Percentiles rank a stretch among this genome's conserved stretches.
These are phyloP conservation scores for Gallinago solitaria DNA, from an alignment of 2,797 vertebrate genomes.

Conservation along the genomic window DNA sequence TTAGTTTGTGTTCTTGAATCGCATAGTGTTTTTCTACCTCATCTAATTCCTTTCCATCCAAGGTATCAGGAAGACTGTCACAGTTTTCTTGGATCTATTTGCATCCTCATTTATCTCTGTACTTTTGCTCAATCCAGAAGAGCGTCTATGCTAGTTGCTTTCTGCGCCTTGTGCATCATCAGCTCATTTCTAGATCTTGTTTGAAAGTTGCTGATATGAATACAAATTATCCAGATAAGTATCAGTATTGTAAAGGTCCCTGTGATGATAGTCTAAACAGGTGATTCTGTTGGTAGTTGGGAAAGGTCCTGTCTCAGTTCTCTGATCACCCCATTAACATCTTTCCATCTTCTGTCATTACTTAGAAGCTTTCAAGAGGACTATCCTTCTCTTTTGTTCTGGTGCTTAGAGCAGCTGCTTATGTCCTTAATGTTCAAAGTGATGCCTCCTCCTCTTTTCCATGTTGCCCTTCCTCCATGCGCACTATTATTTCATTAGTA, in stretches of 20 bases:
- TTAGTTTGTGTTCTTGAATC: not conserved
- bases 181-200: not conserved
- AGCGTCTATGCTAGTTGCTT: not conserved
- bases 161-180: not conserved
- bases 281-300: not conserved
- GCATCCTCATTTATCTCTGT: not conserved
- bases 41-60: not conserved
- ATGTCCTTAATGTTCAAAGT: not conserved
- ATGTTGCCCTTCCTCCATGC: not conserved
- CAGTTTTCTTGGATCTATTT: not conserved
- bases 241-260: not conserved
- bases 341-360: not conserved
- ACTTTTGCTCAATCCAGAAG: not conserved
- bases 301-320: not conserved
- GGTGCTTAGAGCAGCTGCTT: not conserved
- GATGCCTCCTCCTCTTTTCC: not conserved
- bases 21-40: not conserved
- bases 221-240: not conserved
- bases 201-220: not conserved
- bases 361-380: not conserved
- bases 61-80: not conserved
- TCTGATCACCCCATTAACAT: not conserved
- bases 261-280: not conserved
- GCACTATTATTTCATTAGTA: not conserved
- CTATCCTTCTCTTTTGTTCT: not conserved